A percentile compares a stretch with the other conserved stretches of the same genome.
phyloP scores from a whole-genome alignment of 2,888 invertebrate species.

The Folsomia manolachei region DNA sequence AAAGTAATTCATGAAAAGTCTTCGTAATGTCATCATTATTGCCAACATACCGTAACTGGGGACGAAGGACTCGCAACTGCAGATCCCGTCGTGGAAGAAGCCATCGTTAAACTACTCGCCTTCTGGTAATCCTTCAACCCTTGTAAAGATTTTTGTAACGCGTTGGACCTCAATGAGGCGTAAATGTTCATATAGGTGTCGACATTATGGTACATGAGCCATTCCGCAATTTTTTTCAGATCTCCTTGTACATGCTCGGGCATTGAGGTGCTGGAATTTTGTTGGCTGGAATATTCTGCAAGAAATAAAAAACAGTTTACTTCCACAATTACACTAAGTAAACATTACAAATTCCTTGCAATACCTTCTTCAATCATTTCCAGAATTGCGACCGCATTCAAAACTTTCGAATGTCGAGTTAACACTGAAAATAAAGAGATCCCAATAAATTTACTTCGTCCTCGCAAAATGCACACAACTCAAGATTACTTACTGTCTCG shows the following conservation, averaged over 20 bases:
- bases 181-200: conserved; percentile 74
- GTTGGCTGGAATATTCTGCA: conserved; percentile 45
- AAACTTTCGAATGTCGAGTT: conserved; percentile 78
- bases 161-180: conserved; percentile 70
- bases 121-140: conserved; percentile 76
- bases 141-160: conserved; percentile 70
- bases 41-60: conserved; percentile 39
- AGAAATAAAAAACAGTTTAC: background rate
- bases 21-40: too few species aligned
- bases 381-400: conserved; percentile 81
- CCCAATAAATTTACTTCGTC: too few species aligned
- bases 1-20: background rate
- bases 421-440: too few species aligned
- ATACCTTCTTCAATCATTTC: conserved; percentile 70
- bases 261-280: conserved; percentile 53
- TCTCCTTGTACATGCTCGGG: conserved; percentile 69
- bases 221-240: conserved; percentile 74
- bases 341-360: background rate
- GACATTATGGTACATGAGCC: conserved; percentile 76
- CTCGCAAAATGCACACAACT: too few species aligned
- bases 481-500: too few species aligned
- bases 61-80: conserved; percentile 45
- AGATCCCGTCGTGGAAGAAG: conserved; percentile 40
- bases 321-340: background rate
- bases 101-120: conserved; percentile 53